Percentiles rank a stretch among this genome's conserved stretches.
Conservation (phyloP, 1,140 invertebrate species). For the Pristionchus pacificus region DNA sequence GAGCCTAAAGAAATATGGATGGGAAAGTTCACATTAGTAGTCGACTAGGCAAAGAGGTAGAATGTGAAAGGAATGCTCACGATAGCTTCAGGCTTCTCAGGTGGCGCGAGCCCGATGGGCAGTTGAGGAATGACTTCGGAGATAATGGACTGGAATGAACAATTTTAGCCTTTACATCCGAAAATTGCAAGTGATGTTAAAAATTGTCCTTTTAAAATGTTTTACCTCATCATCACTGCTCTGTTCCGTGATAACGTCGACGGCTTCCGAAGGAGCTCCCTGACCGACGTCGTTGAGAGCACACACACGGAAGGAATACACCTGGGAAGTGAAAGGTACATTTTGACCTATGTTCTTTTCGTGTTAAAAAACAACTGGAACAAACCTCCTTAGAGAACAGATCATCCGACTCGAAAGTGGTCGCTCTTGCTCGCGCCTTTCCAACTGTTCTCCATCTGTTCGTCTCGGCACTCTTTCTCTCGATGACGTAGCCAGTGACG, state of each 20-base stretch:
- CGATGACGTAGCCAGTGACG: constrained; percentile 50
- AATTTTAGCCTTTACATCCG: background rate
- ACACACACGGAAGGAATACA: constrained; percentile 91
- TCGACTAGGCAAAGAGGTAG: no score
- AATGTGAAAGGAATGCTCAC: no score
- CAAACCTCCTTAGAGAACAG: constrained; percentile 87
- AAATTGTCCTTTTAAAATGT: constrained; percentile 11
- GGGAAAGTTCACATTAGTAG: background rate
- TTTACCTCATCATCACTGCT: constrained; percentile 31
- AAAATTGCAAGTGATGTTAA: no score
- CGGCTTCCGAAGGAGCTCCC: constrained; percentile 79
- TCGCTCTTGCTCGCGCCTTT: constrained; percentile 32
- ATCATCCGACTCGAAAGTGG: constrained; percentile 73
- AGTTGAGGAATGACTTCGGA: constrained; percentile 21
- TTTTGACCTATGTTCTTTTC: no score
- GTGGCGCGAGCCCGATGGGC: constrained; percentile 14
- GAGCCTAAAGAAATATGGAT: background rate
- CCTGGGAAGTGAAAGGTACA: no score
- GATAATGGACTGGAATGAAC: background rate
- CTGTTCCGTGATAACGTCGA: constrained; percentile 66
- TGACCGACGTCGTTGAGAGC: constrained; percentile 95
- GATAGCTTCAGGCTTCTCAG: constrained; percentile 16
- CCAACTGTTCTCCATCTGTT: constrained; percentile 48
- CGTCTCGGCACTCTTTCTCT: constrained; percentile 51
- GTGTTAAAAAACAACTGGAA: no score